A percentile compares a stretch with the other conserved stretches of the same genome.
Evolutionary conservation across 1,140 invertebrate genomes (phyloP).

Genomic region (Phortica variegata): DNA sequence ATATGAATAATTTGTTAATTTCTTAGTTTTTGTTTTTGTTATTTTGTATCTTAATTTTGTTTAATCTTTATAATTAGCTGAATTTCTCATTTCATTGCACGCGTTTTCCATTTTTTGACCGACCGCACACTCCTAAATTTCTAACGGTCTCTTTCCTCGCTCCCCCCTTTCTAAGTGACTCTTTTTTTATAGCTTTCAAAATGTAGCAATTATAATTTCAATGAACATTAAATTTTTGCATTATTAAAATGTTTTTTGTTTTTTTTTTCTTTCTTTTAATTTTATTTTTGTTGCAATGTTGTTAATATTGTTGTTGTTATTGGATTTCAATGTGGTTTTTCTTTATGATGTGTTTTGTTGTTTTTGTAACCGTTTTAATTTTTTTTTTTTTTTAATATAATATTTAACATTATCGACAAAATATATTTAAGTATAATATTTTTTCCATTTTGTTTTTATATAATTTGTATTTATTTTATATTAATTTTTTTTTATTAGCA

Average conservation of each 20-base stretch:
- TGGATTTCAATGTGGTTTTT: slow-evolving; percentile 13
- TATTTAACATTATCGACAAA: slow-evolving; percentile 54
- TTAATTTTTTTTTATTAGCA: too few relatives aligned
- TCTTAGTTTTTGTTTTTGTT: slow-evolving; percentile 10
- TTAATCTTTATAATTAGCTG: slow-evolving; percentile 6
- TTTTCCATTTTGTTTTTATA: slow-evolving; percentile 5
- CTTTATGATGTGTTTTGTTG: slow-evolving; percentile 16
- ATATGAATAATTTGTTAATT: slow-evolving; percentile 40
- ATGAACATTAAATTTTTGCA: slow-evolving; percentile 17
- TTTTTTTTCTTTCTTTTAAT: slow-evolving; percentile 14
- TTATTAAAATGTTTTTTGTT: background rate
- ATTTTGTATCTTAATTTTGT: slow-evolving; percentile 14
- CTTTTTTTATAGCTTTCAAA: background rate
- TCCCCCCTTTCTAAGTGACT: too few relatives aligned
- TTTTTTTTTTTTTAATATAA: slow-evolving; percentile 24
- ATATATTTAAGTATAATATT: slow-evolving; percentile 38
- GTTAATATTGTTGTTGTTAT: slow-evolving; percentile 18
- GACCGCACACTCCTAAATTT: too few relatives aligned
- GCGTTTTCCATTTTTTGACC: too few relatives aligned
- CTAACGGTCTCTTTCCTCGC: too few relatives aligned
- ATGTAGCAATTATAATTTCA: slow-evolving; percentile 20
- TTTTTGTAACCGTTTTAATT: slow-evolving; percentile 4
- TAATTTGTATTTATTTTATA: slow-evolving; percentile 12
- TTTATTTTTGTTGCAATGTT: slow-evolving; percentile 18
- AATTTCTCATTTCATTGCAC: too few relatives aligned